phyloP scores from a whole-genome alignment of 1,140 invertebrate species.

The Eriosoma lanigerum region DNA sequence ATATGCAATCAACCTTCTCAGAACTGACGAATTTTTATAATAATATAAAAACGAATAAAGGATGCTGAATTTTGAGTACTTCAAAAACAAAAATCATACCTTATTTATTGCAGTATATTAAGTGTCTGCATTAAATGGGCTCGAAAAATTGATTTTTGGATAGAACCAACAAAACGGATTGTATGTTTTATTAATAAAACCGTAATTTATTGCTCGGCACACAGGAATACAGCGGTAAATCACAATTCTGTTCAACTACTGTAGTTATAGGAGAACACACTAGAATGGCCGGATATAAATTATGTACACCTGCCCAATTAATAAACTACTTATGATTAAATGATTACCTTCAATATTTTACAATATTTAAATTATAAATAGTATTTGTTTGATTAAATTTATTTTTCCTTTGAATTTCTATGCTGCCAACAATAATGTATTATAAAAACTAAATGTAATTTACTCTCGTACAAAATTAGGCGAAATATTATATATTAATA shows the following conservation, averaged over 20 bases:
- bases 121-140: conserved; percentile 6
- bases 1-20: too few relatives aligned
- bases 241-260: conserved; percentile 22
- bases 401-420: too few relatives aligned
- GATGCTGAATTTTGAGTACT: neutral
- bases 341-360: neutral
- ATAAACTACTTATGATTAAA: conserved; percentile 43
- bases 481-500: too few relatives aligned
- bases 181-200: conserved; percentile 43
- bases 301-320: conserved; percentile 46
- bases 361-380: too few relatives aligned
- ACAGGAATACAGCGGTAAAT: conserved; percentile 7
- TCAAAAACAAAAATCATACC: neutral
- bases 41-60: too few relatives aligned
- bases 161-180: conserved; percentile 37
- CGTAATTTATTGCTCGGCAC: conserved; percentile 40
- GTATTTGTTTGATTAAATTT: too few relatives aligned
- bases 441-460: too few relatives aligned
- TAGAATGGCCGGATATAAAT: conserved; percentile 30
- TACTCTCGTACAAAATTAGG: too few relatives aligned
- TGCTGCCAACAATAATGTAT: too few relatives aligned
- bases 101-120: conserved; percentile 12
- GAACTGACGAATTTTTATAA: too few relatives aligned
- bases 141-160: conserved; percentile 36
- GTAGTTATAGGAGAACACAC: conserved; percentile 24